Evolutionary conservation across 2,888 invertebrate genomes (phyloP).

Genomic region (Calephelis perditalis): DNA sequence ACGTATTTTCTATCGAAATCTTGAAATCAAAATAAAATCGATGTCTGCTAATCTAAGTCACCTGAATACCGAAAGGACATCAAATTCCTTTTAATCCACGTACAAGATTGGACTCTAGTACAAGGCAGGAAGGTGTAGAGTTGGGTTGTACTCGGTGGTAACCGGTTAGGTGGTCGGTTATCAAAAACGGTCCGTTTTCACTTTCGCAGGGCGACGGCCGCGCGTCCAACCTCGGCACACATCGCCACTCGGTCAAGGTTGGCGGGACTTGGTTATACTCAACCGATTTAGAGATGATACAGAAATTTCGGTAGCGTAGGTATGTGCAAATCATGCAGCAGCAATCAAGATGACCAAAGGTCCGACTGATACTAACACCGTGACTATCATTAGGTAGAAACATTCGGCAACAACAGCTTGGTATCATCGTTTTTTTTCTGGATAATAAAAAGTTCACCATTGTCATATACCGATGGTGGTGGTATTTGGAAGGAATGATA

Average conservation of each 20-base stretch:
- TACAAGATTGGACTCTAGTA: not conserved
- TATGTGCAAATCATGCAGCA: too few species aligned
- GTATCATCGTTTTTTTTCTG: too few species aligned
- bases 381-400: too few species aligned
- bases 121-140: not conserved
- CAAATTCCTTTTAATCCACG: not conserved
- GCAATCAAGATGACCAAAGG: too few species aligned
- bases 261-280: conserved; percentile 2
- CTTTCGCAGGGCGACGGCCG: conserved; percentile 35
- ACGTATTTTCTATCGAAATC: not conserved
- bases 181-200: conserved; percentile 30
- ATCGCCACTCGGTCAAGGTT: conserved; percentile 34
- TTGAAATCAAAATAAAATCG: not conserved
- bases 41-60: not conserved
- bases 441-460: too few species aligned
- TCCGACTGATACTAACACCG: too few species aligned
- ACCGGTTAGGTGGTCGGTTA: conserved; percentile 5
- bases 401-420: too few species aligned
- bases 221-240: conserved; percentile 34
- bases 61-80: conserved; percentile 3
- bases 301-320: not conserved
- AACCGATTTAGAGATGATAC: not conserved
- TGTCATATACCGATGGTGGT: too few species aligned
- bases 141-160: not conserved
- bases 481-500: too few species aligned